Evolutionary conservation across 1,140 invertebrate genomes (phyloP).

Genomic region (Pogonognathellus flavescens): DNA sequence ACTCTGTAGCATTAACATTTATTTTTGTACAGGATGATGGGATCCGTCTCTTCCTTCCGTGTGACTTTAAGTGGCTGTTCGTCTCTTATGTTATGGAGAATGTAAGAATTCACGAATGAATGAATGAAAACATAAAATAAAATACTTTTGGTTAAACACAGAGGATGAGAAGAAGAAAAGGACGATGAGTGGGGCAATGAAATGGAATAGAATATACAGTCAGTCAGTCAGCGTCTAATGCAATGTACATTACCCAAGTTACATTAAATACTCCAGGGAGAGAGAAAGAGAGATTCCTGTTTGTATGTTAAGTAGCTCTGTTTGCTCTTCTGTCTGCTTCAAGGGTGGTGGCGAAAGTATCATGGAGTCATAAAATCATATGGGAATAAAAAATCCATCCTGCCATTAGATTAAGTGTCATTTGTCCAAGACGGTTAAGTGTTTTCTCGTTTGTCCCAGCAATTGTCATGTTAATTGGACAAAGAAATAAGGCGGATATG

Average conservation of each 20-base stretch:
- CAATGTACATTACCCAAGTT: too few species aligned
- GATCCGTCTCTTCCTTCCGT: not conserved
- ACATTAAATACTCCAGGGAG: too few species aligned
- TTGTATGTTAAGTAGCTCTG: not conserved
- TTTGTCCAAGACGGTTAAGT: not conserved
- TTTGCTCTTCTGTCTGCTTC: not conserved
- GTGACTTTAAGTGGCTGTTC: slow-evolving; percentile 15
- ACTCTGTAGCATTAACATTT: too few species aligned
- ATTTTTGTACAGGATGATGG: not conserved
- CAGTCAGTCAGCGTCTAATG: too few species aligned
- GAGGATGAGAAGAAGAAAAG: too few species aligned
- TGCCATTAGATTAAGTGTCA: not conserved
- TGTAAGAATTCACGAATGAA: slow-evolving; percentile 14
- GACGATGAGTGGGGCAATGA: too few species aligned
- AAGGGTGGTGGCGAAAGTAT: not conserved
- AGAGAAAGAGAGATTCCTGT: not conserved
- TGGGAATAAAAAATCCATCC: not conserved
- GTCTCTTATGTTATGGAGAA: not conserved
- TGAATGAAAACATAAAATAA: slow-evolving; percentile 34
- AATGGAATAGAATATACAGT: too few species aligned
- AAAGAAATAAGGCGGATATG: slow-evolving; percentile 5
- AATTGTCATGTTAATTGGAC: not conserved
- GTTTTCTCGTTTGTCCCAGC: not conserved
- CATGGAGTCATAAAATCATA: slow-evolving; percentile 9
- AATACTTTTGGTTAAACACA: slow-evolving; percentile 6